Percentiles rank a stretch among this genome's conserved stretches.
These are phyloP conservation scores for Leptothorax acervorum DNA, from an alignment of 2,888 invertebrate species.

Conservation along the genomic window DNA sequence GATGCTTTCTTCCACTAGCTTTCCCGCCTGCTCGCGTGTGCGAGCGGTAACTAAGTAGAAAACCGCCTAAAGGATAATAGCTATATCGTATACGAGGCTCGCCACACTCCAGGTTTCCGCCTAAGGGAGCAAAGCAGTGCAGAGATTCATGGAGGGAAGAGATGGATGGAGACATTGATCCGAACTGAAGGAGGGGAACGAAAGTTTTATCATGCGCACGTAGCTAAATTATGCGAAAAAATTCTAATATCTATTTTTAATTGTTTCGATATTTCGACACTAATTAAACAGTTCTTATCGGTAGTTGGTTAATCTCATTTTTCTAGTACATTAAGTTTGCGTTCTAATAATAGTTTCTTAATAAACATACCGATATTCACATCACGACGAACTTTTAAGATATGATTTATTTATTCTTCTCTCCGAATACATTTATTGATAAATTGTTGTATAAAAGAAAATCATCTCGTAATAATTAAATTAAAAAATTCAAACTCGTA, in stretches of 20 bases:
- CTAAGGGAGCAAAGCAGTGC: constrained; percentile 18
- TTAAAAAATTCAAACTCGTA: neutral
- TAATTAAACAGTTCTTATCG: neutral
- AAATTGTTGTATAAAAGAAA: neutral
- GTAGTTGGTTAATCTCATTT: neutral
- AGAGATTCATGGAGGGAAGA: constrained; percentile 31
- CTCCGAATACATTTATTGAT: neutral
- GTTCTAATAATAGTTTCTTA: neutral
- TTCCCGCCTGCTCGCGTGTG: constrained; percentile 46
- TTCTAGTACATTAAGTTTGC: neutral
- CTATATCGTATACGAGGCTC: constrained; percentile 64
- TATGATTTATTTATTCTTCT: neutral
- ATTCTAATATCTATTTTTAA: neutral
- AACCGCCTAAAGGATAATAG: constrained; percentile 82
- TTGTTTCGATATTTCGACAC: neutral
- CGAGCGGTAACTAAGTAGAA: constrained; percentile 78
- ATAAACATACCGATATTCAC: neutral
- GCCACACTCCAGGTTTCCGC: constrained; percentile 51
- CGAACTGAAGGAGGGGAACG: neutral
- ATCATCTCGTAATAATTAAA: neutral
- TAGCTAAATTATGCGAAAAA: neutral
- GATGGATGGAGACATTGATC: constrained; percentile 16
- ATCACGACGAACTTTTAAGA: neutral
- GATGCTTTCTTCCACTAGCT: constrained; percentile 47
- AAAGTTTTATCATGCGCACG: neutral